Evolutionary conservation across 2,113 vertebrate genomes (phyloP), one percentile per base, ranked within the genome.

Genomic region (Haemorhous mexicanus): DNA sequence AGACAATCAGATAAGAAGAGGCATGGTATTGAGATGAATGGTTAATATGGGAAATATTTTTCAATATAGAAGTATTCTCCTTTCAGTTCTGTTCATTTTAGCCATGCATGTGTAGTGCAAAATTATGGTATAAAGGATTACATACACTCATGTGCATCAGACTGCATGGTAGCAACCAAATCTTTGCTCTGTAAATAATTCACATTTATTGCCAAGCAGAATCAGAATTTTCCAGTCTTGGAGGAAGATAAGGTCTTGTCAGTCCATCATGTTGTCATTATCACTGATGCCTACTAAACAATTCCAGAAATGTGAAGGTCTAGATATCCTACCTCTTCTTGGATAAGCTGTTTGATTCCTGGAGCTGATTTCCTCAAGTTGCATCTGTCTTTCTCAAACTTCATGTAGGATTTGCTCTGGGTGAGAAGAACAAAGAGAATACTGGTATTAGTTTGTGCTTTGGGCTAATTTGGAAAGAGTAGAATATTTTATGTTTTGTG

Each of bases 41-140:
- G 77, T 93, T 96, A 97, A 94, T 95, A 76, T 15, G 84, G 95
- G 89, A 79, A 93, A 97, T 97, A 95, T 72, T 96, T 95, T 93
- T 95, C 72, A 93, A 95, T 93, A 92, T 79, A 90, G 87, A 96
- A 94, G 53, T 93, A 50, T 69, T 92, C 75, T 97, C 27, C 88
- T 84, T 95, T 78, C 91, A 93, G 74, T 96, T 96, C 89, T 90
- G 69, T 91, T 85, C 55, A 66, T 83, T 84, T 82, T 87, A 46
- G 68, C 72, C 68, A 16, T 47, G 73, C 86, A 81, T 84, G 67
- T 87, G 44, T 68, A 91, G 89, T 90, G 82, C 87, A 70, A 67
- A 74, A 27, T 97, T 93, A 69, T 35, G 22, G 7, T 76, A 23
- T 76, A 7, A 41, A 68, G 93, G 94, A 94, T 96, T 95, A 35